Base-by-base conservation (phyloP, 2,888 invertebrate species). In the Acrobasis repandana region DNA sequence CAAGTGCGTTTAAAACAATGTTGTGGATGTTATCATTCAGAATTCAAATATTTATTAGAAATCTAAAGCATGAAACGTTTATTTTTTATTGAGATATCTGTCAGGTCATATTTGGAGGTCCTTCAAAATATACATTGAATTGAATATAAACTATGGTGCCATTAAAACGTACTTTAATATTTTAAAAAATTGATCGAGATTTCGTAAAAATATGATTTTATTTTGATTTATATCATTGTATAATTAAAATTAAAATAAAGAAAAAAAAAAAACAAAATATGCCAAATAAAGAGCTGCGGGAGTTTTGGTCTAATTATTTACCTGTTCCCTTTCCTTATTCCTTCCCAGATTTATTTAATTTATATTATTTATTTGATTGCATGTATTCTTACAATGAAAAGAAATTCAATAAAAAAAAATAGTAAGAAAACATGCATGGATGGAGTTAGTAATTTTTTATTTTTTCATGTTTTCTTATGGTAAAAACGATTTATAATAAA, bases 91-190 rank as follows among this genome's bases (percentile, higher is more conserved):
- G 62, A 67, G 68, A 65, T 67, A 72, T 76, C 74, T 77, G 75
- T 67, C 62, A 73, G 71, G 50, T 46, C 48, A 49, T 54, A 64
- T 79, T 85, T 85, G 80, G 83, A 73, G 69, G 65, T 72, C 71
- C 77, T 86, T 83, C 71, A 70, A 63, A 66, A 58, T 43, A 64
- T 65, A 67, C 62, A 66, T 67, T 67, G 67, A 61, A 64, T 61
- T 68, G 60, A 64, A 52, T 34, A 59, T 75, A 79, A 78, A 87
- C 82, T 79, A 86, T 86, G 80, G 85, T 89, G 90, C 88, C 88
- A 90, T 87, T 87, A 86, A 79, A 80, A 76, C 56, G 58, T 59
- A 64, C 63, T 63, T 60, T 59, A 60, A 48, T 63, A 67, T 63
- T 56, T 61, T 62, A 28, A 38, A 60, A 63, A 49, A 58, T 52